phyloP scores from a whole-genome alignment of 1,140 invertebrate species.

The Rhopalosiphum padi region DNA sequence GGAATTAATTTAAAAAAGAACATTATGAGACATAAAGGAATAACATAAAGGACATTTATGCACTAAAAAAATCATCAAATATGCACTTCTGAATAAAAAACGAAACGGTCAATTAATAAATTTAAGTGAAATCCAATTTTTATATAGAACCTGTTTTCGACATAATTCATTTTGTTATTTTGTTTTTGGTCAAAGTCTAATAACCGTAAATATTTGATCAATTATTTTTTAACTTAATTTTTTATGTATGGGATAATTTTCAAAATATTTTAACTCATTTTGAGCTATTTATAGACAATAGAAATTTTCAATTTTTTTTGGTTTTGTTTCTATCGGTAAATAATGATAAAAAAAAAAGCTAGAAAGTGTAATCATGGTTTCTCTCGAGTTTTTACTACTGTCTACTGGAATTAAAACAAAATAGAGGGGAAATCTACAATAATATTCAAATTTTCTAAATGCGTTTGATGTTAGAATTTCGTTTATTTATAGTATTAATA shows the following conservation, averaged over 20 bases:
- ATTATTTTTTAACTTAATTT: too few relatives aligned
- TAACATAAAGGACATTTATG: too few relatives aligned
- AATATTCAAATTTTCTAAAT: neutral
- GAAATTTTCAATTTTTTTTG: neutral
- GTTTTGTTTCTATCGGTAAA: neutral
- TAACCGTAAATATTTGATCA: too few relatives aligned
- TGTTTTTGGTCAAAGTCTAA: too few relatives aligned
- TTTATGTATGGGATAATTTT: neutral
- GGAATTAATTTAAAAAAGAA: too few relatives aligned
- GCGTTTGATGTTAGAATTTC: neutral
- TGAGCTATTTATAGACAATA: neutral
- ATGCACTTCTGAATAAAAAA: too few relatives aligned
- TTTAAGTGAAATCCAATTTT: neutral
- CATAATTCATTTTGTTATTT: neutral
- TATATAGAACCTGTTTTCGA: neutral
- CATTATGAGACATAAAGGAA: too few relatives aligned
- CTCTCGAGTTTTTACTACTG: neutral
- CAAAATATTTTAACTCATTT: neutral
- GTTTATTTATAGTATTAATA: neutral
- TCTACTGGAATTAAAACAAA: neutral
- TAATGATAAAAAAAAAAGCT: neutral
- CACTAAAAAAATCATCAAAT: too few relatives aligned
- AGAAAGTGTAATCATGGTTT: neutral
- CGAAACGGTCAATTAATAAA: too few relatives aligned
- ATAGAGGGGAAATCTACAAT: neutral